Base-by-base conservation (phyloP, 1,140 invertebrate species). In the Sycophaga agraensis region DNA sequence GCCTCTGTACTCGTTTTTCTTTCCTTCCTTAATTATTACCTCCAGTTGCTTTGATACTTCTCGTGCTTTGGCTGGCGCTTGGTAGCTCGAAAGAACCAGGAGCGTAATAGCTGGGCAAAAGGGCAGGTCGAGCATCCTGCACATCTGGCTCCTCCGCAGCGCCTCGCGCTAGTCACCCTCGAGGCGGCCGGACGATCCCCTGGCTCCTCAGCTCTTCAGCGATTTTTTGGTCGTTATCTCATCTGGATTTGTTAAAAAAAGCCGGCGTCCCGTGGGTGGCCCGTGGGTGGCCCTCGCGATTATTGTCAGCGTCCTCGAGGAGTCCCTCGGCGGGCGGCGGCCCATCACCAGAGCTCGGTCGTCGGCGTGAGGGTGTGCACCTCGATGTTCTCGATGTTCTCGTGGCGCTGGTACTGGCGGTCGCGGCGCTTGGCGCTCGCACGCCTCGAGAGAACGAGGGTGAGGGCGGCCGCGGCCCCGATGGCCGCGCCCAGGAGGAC, bases 311-410 rank as follows among this genome's bases (percentile, higher is more conserved):
- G 53, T 56, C n/a, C n/a, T n/a, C n/a, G n/a, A n/a, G n/a, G n/a
- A n/a, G n/a, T n/a, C n/a, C n/a, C n/a, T n/a, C n/a, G n/a, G n/a
- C n/a, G n/a, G n/a, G n/a, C n/a, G n/a, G n/a, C n/a, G 16, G 16
- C 45, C 9, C n/a, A 86, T 89, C 87, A 89, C 87, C 88, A 89
- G 19, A 88, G 80, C 66, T 88, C 87, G 3, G 85, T 84, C 11
- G 86, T 80, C 8, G 81, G 84, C 8, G 86, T 84, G 65, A 89
- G 82, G 73, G 84, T 87, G 59, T 84, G 84, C 69, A 88, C 87
- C 70, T 88, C 87, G 75, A 88, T 87, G 72, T 87, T 86, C 66
- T 88, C 84, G 11, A 31, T 31, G 28, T 31, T 31, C 66, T 83
- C 79, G 12, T 74, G 73, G 28, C 79, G 76, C 28, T 79, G 75